These are phyloP conservation scores for Tragelaphus imberbis DNA, from an alignment of 2,113 vertebrate species.

Conservation along the genomic window DNA sequence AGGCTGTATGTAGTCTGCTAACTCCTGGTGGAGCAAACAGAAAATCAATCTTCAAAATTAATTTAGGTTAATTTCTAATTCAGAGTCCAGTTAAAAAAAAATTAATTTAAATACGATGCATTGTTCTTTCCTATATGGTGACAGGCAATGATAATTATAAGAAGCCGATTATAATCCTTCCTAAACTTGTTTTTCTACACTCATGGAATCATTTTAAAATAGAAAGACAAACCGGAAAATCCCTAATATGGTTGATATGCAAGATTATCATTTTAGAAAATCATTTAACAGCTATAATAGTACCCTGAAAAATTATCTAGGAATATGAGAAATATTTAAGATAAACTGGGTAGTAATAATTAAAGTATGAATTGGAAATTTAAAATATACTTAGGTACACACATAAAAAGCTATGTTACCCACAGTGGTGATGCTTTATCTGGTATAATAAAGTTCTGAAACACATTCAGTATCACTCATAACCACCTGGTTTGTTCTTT, in stretches of 20 bases:
- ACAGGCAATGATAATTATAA: not conserved
- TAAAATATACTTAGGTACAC: not conserved
- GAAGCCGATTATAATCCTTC: not conserved
- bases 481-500: not conserved
- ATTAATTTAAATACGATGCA: not conserved
- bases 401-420: not conserved
- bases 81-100: not conserved
- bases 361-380: not conserved
- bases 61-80: not conserved
- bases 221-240: not conserved
- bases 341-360: not conserved
- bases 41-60: not conserved
- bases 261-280: not conserved
- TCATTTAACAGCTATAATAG: not conserved
- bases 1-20: not conserved
- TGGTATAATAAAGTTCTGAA: slow-evolving; percentile 3
- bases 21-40: not conserved
- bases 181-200: not conserved
- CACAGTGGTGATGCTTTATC: not conserved
- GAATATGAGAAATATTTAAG: not conserved
- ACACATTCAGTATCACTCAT: not conserved
- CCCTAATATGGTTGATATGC: not conserved
- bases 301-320: not conserved
- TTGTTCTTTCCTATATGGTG: not conserved
- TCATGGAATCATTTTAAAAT: not conserved